Percentiles rank a stretch among this genome's conserved stretches.
These are phyloP conservation scores for Agrochola litura DNA, from an alignment of 2,888 invertebrate genomes.

Conservation along the genomic window DNA sequence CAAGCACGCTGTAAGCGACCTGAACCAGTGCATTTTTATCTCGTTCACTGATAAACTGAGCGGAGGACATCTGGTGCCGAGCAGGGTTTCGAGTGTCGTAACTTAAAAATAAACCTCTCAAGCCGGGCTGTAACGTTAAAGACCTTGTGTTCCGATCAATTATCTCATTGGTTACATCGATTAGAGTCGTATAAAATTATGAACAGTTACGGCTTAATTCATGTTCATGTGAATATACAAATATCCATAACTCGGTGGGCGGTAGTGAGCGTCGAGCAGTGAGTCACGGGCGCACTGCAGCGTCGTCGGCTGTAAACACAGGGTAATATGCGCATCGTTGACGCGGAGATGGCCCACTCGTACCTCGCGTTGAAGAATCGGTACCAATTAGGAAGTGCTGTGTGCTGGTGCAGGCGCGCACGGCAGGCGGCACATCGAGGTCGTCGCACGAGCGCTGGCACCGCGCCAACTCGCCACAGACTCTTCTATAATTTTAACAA, in stretches of 20 bases:
- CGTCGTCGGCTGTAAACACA: constrained; percentile 56
- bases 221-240: constrained; percentile 70
- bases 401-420: constrained; percentile 47
- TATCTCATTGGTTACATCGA: constrained; percentile 72
- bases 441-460: constrained; percentile 80
- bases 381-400: constrained; percentile 77
- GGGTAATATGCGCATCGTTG: constrained; percentile 62
- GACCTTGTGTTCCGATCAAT: constrained; percentile 70
- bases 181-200: constrained; percentile 70
- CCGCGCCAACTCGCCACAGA: constrained; percentile 75
- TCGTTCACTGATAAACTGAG: constrained; percentile 76
- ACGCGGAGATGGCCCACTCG: constrained; percentile 64
- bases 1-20: constrained; percentile 68
- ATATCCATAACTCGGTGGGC: constrained; percentile 59
- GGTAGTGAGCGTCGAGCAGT: constrained; percentile 61
- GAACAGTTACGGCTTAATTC: constrained; percentile 71
- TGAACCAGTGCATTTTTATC: constrained; percentile 81
- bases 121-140: constrained; percentile 57
- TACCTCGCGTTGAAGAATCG: constrained; percentile 70
- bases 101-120: constrained; percentile 69
- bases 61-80: constrained; percentile 81
- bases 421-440: constrained; percentile 70
- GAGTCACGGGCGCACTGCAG: constrained; percentile 66
- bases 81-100: constrained; percentile 79
- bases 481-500: constrained; percentile 81